Evolutionary conservation across 2,797 vertebrate genomes (phyloP).

Genomic region (Hydrocynus forskahlii): DNA sequence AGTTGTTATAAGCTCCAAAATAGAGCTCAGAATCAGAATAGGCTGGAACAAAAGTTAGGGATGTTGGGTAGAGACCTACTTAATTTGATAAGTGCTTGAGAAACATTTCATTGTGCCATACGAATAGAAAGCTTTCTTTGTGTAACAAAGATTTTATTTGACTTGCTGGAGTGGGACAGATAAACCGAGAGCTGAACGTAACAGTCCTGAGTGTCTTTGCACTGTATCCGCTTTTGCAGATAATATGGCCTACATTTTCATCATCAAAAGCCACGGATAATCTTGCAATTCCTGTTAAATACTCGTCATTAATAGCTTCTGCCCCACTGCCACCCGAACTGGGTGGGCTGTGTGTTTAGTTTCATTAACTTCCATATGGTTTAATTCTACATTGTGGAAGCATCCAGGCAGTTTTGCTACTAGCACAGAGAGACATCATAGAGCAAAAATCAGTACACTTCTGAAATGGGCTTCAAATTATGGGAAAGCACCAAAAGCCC

Average conservation of each 20-base stretch:
- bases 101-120: no score
- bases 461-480: slow-evolving; percentile 16
- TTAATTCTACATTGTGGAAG: slow-evolving; percentile 21
- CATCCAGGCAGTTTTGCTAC: neutral
- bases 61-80: no score
- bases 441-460: neutral
- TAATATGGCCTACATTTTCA: slow-evolving; percentile 6
- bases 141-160: no score
- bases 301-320: neutral
- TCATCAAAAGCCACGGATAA: slow-evolving; percentile 21
- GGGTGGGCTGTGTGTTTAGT: slow-evolving; percentile 20
- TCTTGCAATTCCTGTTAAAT: slow-evolving; percentile 24
- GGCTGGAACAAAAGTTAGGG: no score
- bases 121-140: no score
- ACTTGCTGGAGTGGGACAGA: no score
- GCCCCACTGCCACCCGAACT: neutral
- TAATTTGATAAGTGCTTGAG: no score
- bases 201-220: no score
- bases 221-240: neutral
- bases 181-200: no score
- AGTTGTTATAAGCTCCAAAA: no score
- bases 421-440: no score
- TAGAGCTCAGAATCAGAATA: no score
- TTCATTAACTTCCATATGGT: neutral
- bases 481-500: slow-evolving; percentile 29